Evolutionary conservation across 2,113 vertebrate genomes (phyloP).

Genomic region (Silurus glanis): DNA sequence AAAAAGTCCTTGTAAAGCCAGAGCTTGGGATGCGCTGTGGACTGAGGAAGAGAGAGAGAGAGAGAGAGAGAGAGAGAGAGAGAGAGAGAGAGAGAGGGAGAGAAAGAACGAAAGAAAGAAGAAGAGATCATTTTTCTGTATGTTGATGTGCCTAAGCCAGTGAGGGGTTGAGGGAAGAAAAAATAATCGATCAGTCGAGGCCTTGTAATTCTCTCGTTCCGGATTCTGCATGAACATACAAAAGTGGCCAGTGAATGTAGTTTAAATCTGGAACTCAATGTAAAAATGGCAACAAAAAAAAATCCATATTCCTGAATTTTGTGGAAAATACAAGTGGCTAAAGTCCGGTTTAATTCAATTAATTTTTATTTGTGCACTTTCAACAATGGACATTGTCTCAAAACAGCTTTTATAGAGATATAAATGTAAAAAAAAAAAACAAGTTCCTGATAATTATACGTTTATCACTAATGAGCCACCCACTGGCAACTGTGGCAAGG

Average conservation of each 20-base stretch:
- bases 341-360: too few relatives aligned
- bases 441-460: too few relatives aligned
- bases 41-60: slow-evolving; percentile 37
- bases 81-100: slow-evolving; percentile 36
- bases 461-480: too few relatives aligned
- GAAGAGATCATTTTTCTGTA: neutral
- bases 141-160: neutral
- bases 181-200: neutral
- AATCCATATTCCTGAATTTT: neutral
- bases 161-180: neutral
- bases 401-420: too few relatives aligned
- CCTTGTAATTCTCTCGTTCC: neutral
- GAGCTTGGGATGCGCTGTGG: slow-evolving; percentile 34
- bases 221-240: too few relatives aligned
- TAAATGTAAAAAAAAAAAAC: too few relatives aligned
- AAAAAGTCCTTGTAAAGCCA: slow-evolving; percentile 68
- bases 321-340: too few relatives aligned
- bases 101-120: too few relatives aligned
- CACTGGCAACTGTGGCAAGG: too few relatives aligned
- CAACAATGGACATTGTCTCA: too few relatives aligned
- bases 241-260: neutral
- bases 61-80: slow-evolving; percentile 35
- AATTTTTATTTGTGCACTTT: too few relatives aligned
- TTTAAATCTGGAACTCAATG: neutral
- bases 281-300: neutral